Conservation (phyloP, 2,113 vertebrate genomes). For the Pao palembangensis region DNA sequence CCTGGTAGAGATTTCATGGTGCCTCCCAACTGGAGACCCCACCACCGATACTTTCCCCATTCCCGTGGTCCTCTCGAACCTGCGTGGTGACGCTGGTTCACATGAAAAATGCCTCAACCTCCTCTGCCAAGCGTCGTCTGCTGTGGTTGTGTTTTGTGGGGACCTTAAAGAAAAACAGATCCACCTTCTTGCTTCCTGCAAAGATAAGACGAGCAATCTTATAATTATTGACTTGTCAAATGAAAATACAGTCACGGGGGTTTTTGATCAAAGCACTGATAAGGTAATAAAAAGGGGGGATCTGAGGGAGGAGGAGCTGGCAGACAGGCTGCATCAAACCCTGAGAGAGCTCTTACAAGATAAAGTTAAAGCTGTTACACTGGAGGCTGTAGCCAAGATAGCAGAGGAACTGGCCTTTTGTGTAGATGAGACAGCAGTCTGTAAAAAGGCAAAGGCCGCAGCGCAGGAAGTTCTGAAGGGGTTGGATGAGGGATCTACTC, state of each 20-base stretch:
- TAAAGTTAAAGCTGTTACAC: conserved; percentile 42
- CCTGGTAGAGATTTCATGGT: conserved; percentile 78
- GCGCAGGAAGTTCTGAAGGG: conserved; percentile 59
- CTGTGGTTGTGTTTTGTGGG: conserved; percentile 74
- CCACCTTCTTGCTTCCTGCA: conserved; percentile 64
- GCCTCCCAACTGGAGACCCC: conserved; percentile 63
- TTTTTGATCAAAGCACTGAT: conserved; percentile 30
- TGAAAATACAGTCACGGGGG: conserved; percentile 36
- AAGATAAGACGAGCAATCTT: conserved; percentile 41
- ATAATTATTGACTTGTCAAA: conserved; percentile 63
- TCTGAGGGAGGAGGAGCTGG: conserved; percentile 52
- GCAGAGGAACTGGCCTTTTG: conserved; percentile 48
- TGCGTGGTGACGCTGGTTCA: conserved; percentile 68
- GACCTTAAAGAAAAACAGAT: conserved; percentile 66
- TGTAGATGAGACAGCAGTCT: conserved; percentile 62
- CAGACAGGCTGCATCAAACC: conserved; percentile 35
- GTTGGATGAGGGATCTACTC: conserved; percentile 48
- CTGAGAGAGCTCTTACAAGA: conserved; percentile 51
- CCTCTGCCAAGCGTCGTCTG: conserved; percentile 74
- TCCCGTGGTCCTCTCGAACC: conserved; percentile 73
- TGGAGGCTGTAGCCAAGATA: conserved; percentile 51
- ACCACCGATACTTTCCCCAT: conserved; percentile 50
- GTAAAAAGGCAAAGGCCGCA: conserved; percentile 56
- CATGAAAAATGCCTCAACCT: conserved; percentile 67
- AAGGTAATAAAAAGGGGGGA: conserved; percentile 44